A percentile compares a stretch with the other conserved stretches of the same genome.
Evolutionary conservation across 2,113 vertebrate genomes (phyloP).

Genomic region (Lontra canadensis): DNA sequence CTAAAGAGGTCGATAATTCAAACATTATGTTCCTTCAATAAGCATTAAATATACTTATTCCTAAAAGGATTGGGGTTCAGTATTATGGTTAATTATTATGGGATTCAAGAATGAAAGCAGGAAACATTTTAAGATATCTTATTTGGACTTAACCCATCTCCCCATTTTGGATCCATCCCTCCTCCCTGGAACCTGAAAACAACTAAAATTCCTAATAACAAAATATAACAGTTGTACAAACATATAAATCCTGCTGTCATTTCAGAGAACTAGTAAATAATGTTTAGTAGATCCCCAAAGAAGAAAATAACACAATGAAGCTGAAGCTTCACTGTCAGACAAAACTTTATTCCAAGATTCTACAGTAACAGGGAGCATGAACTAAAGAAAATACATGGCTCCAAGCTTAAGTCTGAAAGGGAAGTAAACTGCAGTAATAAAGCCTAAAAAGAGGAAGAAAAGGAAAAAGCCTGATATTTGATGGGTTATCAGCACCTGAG

Average conservation of each 20-base stretch:
- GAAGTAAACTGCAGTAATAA: background rate
- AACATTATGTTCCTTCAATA: background rate
- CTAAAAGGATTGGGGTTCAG: background rate
- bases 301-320: background rate
- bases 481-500: background rate
- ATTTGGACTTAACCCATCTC: background rate
- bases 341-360: background rate
- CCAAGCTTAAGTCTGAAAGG: background rate
- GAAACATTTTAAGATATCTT: background rate
- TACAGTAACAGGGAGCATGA: background rate
- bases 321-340: background rate
- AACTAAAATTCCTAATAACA: background rate
- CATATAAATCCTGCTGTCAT: background rate
- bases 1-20: background rate
- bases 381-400: background rate
- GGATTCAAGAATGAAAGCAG: background rate
- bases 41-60: slow-evolving; percentile 5
- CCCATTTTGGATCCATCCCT: background rate
- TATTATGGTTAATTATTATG: background rate
- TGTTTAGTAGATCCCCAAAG: background rate
- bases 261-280: background rate
- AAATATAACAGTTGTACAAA: background rate
- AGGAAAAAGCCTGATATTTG: background rate
- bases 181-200: background rate
- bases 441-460: background rate